Conservation (phyloP, 2,888 invertebrate genomes). For the Chromoteleia sp. region DNA sequence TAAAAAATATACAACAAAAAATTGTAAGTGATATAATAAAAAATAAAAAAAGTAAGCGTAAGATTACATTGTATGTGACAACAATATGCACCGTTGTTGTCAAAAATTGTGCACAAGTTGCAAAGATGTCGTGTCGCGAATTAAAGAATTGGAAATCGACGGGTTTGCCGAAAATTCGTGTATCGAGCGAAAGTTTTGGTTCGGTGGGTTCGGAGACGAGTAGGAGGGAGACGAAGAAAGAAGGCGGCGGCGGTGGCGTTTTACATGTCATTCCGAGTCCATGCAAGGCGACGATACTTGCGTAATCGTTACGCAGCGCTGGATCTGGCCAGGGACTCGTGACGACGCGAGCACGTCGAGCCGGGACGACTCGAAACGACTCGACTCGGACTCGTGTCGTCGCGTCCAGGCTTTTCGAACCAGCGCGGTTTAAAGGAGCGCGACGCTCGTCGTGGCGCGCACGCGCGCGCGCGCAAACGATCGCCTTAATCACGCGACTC, state of each 20-base stretch:
- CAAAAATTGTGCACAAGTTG: too few species aligned
- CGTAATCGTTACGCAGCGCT: constrained; percentile 70
- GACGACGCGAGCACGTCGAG: constrained; percentile 48
- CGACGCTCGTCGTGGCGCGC: too few species aligned
- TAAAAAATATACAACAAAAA: too few species aligned
- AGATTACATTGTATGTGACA: too few species aligned
- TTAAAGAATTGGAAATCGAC: too few species aligned
- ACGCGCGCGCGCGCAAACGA: background rate
- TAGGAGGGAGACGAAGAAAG: background rate
- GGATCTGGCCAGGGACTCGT: constrained; percentile 66
- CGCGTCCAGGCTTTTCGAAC: too few species aligned
- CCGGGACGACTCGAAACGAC: constrained; percentile 28
- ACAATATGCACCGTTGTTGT: too few species aligned
- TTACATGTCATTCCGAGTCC: constrained; percentile 56
- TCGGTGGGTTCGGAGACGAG: background rate
- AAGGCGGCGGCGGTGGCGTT: constrained; percentile 44
- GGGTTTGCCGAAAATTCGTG: too few species aligned
- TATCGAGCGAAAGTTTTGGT: too few species aligned
- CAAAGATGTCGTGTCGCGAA: too few species aligned
- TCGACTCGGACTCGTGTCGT: constrained; percentile 24
- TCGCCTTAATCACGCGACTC: constrained; percentile 37
- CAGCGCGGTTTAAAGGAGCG: constrained; percentile 6
- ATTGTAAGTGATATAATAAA: too few species aligned
- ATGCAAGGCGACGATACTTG: constrained; percentile 69
- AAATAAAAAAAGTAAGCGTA: too few species aligned